Base-by-base conservation (phyloP, 2,797 vertebrate species). In the Micromesistius poutassou region DNA sequence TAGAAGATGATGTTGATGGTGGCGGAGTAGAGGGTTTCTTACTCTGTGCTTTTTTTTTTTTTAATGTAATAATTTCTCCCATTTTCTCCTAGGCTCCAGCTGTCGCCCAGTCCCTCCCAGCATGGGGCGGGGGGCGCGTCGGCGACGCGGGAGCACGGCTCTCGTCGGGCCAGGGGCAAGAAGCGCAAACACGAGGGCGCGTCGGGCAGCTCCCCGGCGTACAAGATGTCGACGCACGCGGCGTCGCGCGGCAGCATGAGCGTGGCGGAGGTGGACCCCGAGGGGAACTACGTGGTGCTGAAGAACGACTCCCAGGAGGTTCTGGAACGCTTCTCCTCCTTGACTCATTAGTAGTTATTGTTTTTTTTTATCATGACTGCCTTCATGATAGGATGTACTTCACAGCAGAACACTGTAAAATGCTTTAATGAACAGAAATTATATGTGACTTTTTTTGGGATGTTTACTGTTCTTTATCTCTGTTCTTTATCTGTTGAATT, bases 231-330 rank as follows among this genome's bases (percentile, higher is more conserved):
- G 77, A 93, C 94, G 82, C 92, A 87, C 25, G 85, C 91, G 5
- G 87, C 90, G 0, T 79, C 88, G 4, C 83, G 71, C 5, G 91
- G 94, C 5, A 82, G 78, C 0, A 25, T 96, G 62, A 93, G 91
- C 36, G 91, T 96, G 70, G 93, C 94, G 3, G 95, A 96, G 77
- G 90, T 96, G 0, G 94, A 96, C 78, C 38, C 82, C 71, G 92
- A 95, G 0, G 96, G 96, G 4, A 94, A 86, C 74, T 97, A 91
- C 75, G 85, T 97, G 30, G 90, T 80, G 73, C 91, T 97, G 80
- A 93, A 86, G 88, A 97, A 96, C 87, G 90, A 90, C 84, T 94
- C 95, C 0, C 84, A 94, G 0, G 33, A 77, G 89, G 96, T 96
- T 38, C 10, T 25, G 0, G 2, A 33, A 16, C 14, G 3, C 7